These are phyloP conservation scores for Laticauda laticaudata DNA, from an alignment of 2,113 vertebrate species.

Conservation along the genomic window DNA sequence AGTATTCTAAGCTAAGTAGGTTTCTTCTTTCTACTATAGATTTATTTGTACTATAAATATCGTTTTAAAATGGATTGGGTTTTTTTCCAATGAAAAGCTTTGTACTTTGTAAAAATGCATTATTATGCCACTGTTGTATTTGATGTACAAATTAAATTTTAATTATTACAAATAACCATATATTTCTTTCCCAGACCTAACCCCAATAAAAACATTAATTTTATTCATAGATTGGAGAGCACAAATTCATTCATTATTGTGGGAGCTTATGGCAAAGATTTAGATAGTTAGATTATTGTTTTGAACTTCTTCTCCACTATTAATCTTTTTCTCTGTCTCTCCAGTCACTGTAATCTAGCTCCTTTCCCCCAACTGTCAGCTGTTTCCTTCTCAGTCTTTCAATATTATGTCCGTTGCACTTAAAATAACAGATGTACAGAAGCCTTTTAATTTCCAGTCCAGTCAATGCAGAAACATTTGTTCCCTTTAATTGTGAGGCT, in stretches of 20 bases:
- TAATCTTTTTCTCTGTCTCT: neutral
- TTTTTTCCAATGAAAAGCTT: neutral
- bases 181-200: neutral
- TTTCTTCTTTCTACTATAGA: neutral
- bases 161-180: neutral
- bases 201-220: neutral
- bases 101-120: neutral
- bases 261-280: neutral
- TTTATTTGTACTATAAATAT: neutral
- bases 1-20: neutral
- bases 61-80: neutral
- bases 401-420: conserved; percentile 4
- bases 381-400: neutral
- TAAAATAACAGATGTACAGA: conserved; percentile 19
- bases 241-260: neutral
- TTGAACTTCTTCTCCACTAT: neutral
- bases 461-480: conserved; percentile 32
- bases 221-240: neutral
- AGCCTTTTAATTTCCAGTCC: conserved; percentile 36
- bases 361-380: neutral
- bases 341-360: neutral
- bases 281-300: neutral
- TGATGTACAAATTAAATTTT: neutral
- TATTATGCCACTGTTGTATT: neutral
- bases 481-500: neutral